Evolutionary conservation across 2,113 vertebrate genomes (phyloP), one percentile per base, ranked within the genome.

Genomic region (Epinephelus moara): DNA sequence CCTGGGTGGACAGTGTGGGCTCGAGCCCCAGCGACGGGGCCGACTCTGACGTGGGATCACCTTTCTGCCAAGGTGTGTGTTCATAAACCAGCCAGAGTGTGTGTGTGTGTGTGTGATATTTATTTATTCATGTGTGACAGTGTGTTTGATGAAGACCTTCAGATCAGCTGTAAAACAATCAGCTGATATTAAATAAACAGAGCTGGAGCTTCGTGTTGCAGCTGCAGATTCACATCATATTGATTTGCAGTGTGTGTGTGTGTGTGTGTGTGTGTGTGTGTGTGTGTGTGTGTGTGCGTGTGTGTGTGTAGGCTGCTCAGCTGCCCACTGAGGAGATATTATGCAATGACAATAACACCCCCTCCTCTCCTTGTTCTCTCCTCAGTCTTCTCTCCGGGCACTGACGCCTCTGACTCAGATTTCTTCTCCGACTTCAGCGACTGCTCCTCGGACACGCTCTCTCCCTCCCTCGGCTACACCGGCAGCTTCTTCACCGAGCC

Each of bases 401-500:
- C 94, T 70, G 95, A 95, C 83, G 72, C 93, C 25, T 97, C 97
- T 0, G 94, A 96, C 82, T 93, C 96, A 9, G 97, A 98, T 87
- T 97, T 96, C 91, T 96, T 96, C 85, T 95, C 96, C 17, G 94
- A 95, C 89, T 91, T 94, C 91, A 92, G 96, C 83, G 92, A 96
- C 88, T 91, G 96, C 95, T 88, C 95, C 56, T 92, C 87, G 63
- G 94, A 95, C 92, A 91, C 94, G 19, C 93, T 84, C 90, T 96
- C 97, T 3, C 96, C 97, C 0, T 94, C 97, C 0, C 94, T 98
- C 90, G 95, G 95, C 84, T 98, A 97, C 96, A 95, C 94, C 6
- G 96, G 96, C 74, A 95, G 95, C 92, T 98, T 98, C 94, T 97
- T 97, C 92, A 77, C 96, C 47, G 97, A 98, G 84, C 91, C 96